A percentile compares a stretch with the other conserved stretches of the same genome.
Conservation (phyloP, 2,113 vertebrate genomes). For the Cyanistes caeruleus region DNA sequence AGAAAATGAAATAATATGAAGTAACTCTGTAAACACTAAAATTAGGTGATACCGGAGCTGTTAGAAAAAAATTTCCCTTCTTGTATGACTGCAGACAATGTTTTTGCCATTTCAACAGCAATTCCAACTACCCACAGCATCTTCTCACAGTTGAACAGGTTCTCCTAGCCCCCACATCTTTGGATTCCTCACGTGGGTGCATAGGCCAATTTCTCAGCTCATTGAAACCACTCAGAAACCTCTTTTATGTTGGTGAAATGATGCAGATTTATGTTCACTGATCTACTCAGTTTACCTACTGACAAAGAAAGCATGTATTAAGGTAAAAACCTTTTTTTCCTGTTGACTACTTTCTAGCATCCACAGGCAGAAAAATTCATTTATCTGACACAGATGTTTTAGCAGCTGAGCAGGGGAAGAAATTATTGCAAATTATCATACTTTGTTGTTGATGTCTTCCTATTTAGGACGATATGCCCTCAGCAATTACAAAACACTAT, state of each 20-base stretch:
- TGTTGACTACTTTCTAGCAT: neutral
- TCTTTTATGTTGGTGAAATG: neutral
- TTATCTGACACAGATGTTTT: neutral
- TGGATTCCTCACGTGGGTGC: neutral
- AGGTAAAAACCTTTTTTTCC: neutral
- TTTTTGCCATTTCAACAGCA: neutral
- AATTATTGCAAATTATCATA: neutral
- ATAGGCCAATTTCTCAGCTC: neutral
- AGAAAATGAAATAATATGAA: neutral
- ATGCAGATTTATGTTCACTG: neutral
- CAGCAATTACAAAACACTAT: neutral
- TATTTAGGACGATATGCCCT: neutral
- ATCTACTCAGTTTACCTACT: neutral
- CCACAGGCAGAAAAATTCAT: neutral
- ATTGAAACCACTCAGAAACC: neutral
- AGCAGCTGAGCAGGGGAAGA: neutral
- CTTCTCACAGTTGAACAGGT: neutral
- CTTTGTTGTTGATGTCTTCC: neutral
- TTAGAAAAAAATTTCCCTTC: neutral
- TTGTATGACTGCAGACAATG: neutral
- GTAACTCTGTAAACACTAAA: neutral
- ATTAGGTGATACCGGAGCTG: neutral
- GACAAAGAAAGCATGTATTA: neutral
- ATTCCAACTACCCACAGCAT: neutral
- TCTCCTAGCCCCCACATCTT: neutral